Base-by-base conservation (phyloP, 2,797 vertebrate genomes). In the Catamblyrhynchus diadema region DNA sequence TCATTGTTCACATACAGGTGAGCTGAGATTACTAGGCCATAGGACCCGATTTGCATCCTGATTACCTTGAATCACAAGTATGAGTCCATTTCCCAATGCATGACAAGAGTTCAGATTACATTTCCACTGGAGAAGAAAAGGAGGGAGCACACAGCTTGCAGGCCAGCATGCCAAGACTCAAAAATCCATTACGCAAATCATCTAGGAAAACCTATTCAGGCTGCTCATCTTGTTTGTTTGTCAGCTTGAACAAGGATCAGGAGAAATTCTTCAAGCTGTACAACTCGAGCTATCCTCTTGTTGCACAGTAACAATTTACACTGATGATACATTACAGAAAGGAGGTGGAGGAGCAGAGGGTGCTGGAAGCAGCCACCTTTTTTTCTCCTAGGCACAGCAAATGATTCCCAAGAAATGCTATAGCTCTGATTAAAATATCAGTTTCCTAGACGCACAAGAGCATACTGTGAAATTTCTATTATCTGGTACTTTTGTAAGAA, bases 351-450 rank as follows among this genome's bases (percentile, higher is more conserved):
- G 14, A 80, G 24, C 12, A 89, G 66, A 84, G 28, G 10, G 17
- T 54, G 14, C 30, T 95, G 62, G 41, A 74, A 81, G 4, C 11
- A 8, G 45, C 3, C 48, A 77, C 13, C 3, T 65, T 86, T 77
- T 45, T 48, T 45, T 27, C 39, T 74, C 35, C 37, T 23, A 59
- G 24, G 28, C 21, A 82, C 48, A 85, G 45, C 12, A 54, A 71
- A 77, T 64, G 7, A 7, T 86, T 93, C 23, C 44, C 50, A 48
- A 82, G 60, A 50, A 87, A 70, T 86, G 59, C 73, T 71, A 41
- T 6, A 50, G 3, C 30, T 80, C 71, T 89, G 67, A 92, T 93
- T 92, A 91, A 96, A 96, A 86, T 51, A 65, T 54, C 85, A 10
- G 53, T 30, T 88, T 91, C 71, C 64, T 44, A 94, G 91, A 35